phyloP scores from a whole-genome alignment of 1,140 invertebrate genomes.

The Nymphalis io region DNA sequence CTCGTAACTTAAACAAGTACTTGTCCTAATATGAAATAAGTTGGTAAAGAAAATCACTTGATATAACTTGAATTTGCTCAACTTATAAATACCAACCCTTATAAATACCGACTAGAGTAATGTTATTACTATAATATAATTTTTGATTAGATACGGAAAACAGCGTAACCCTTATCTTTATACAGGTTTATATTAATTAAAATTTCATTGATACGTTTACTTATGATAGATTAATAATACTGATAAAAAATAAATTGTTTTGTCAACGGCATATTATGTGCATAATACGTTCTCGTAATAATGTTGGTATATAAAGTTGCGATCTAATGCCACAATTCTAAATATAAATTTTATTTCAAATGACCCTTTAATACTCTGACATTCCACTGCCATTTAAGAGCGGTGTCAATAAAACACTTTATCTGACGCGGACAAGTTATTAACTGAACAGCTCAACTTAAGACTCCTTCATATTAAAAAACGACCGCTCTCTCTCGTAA shows the following conservation, averaged over 20 bases:
- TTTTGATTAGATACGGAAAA: no score
- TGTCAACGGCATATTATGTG: no score
- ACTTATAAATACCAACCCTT: no score
- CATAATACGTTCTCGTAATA: no score
- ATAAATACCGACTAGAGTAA: no score
- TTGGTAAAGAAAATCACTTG: neutral
- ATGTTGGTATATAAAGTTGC: neutral
- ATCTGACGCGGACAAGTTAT: slow-evolving; percentile 30
- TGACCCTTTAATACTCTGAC: neutral
- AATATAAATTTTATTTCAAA: neutral
- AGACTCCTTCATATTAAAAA: slow-evolving; percentile 28
- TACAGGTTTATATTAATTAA: no score
- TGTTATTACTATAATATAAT: no score
- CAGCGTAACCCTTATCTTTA: no score
- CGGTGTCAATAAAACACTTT: slow-evolving; percentile 20
- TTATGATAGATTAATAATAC: no score
- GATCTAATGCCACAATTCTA: neutral
- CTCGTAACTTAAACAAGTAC: neutral
- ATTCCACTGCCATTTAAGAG: slow-evolving; percentile 21
- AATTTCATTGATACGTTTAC: no score
- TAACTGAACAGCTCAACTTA: slow-evolving; percentile 23
- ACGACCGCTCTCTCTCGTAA: slow-evolving; percentile 4
- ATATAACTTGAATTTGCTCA: neutral
- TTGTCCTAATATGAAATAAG: neutral
- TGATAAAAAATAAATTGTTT: no score